A percentile compares a stretch with the other conserved stretches of the same genome.
Conservation (phyloP, 1,140 invertebrate genomes). For the Drosophila sucinea region DNA sequence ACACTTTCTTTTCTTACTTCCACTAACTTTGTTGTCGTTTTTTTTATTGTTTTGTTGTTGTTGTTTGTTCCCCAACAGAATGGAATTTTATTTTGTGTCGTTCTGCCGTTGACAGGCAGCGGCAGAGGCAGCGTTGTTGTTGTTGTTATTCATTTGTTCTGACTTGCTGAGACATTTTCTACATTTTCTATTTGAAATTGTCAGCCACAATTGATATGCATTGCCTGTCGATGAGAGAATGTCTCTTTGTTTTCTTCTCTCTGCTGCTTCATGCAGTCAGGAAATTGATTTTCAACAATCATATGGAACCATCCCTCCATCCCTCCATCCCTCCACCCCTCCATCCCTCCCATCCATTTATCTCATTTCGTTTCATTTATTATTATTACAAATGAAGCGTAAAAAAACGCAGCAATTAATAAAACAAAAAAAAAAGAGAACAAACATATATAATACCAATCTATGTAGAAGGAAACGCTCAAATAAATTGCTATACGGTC, state of each 20-base stretch:
- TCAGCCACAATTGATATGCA: constrained; percentile 77
- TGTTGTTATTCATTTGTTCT: constrained; percentile 73
- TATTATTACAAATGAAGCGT: constrained; percentile 31
- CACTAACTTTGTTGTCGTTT: background rate
- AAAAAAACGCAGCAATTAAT: constrained; percentile 49
- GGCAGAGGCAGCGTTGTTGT: constrained; percentile 18
- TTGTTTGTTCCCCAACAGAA: background rate
- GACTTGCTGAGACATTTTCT: constrained; percentile 72
- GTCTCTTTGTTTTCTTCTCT: constrained; percentile 44
- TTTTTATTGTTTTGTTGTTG: constrained; percentile 4
- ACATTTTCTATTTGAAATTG: constrained; percentile 80
- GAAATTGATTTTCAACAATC: constrained; percentile 66
- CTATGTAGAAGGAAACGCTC: background rate
- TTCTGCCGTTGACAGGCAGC: constrained; percentile 68
- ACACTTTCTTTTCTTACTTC: constrained; percentile 14
- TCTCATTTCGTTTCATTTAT: background rate
- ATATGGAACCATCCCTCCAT: constrained; percentile 9
- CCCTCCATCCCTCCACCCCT: background rate
- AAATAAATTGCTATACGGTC: constrained; percentile 53
- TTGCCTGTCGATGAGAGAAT: constrained; percentile 41
- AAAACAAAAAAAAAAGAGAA: background rate
- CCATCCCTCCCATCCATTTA: background rate
- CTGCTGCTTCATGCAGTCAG: constrained; percentile 48
- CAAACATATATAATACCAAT: background rate
- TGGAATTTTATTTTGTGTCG: constrained; percentile 56